phyloP scores from a whole-genome alignment of 2,888 invertebrate species.

The Luffia ferchaultella region DNA sequence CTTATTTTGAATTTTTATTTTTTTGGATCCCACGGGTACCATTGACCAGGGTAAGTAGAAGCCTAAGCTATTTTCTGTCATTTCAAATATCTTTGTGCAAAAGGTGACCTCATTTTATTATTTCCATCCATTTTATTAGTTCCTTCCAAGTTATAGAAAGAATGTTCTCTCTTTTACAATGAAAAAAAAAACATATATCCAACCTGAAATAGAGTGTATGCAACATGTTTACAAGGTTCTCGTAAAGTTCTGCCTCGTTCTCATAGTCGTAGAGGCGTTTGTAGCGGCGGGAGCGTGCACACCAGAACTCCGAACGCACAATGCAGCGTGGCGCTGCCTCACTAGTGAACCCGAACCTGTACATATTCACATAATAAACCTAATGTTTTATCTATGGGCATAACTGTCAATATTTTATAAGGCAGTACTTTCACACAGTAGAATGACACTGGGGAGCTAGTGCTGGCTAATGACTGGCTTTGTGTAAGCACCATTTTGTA shows the following conservation, averaged over 20 bases:
- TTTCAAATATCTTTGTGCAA: no score
- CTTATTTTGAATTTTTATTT: no score
- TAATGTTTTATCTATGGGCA: neutral
- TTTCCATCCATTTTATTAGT: no score
- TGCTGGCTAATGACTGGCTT: neutral
- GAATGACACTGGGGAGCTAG: neutral
- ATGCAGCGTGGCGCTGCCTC: slow-evolving; percentile 90
- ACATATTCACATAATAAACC: neutral
- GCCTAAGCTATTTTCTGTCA: no score
- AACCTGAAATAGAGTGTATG: slow-evolving; percentile 90
- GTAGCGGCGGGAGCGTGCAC: slow-evolving; percentile 66
- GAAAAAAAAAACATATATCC: no score
- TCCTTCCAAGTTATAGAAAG: no score
- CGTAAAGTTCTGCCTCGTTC: slow-evolving; percentile 76
- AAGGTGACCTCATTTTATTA: no score
- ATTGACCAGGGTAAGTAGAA: no score
- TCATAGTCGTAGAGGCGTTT: slow-evolving; percentile 72
- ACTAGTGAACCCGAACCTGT: slow-evolving; percentile 90
- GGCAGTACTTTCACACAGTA: neutral
- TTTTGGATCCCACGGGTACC: no score
- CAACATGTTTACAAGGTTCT: slow-evolving; percentile 87
- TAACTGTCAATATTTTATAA: neutral
- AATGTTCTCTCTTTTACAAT: no score
- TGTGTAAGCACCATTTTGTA: no score
- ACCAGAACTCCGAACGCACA: slow-evolving; percentile 79